A percentile compares a stretch with the other conserved stretches of the same genome.
Conservation (phyloP, 2,888 invertebrate genomes). For the Melanostoma mellinum region DNA sequence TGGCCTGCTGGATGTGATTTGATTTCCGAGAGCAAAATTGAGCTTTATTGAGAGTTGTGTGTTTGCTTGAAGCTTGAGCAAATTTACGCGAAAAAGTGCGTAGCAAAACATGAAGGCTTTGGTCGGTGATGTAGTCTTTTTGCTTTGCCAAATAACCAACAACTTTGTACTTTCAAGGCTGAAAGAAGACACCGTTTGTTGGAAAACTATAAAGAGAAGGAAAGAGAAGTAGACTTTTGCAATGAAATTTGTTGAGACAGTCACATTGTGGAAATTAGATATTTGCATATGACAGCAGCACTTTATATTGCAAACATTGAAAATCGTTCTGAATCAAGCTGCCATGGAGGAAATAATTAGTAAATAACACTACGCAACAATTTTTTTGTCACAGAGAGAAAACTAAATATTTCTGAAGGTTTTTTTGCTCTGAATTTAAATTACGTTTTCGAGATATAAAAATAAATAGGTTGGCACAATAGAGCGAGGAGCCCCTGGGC, state of each 20-base stretch:
- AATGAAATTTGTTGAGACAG: not conserved
- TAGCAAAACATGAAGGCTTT: not conserved
- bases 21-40: slow-evolving; percentile 61
- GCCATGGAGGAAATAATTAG: too few species aligned
- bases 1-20: slow-evolving; percentile 43
- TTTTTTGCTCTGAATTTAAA: too few species aligned
- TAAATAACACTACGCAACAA: too few species aligned
- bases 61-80: slow-evolving; percentile 6
- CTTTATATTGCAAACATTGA: not conserved
- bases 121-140: slow-evolving; percentile 4
- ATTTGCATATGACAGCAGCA: not conserved
- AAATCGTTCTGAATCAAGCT: too few species aligned
- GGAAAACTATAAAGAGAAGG: not conserved
- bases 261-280: not conserved
- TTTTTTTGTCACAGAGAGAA: too few species aligned
- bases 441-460: too few species aligned
- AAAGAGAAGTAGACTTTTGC: not conserved
- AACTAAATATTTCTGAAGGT: too few species aligned
- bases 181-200: not conserved
- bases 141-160: slow-evolving; percentile 28
- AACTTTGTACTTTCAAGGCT: slow-evolving; percentile 37
- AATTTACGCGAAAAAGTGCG: slow-evolving; percentile 37
- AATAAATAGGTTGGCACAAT: too few species aligned
- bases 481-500: too few species aligned
- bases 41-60: slow-evolving; percentile 52